phyloP scores from a whole-genome alignment of 1,140 invertebrate genomes.

The Pteromalus puparum region DNA sequence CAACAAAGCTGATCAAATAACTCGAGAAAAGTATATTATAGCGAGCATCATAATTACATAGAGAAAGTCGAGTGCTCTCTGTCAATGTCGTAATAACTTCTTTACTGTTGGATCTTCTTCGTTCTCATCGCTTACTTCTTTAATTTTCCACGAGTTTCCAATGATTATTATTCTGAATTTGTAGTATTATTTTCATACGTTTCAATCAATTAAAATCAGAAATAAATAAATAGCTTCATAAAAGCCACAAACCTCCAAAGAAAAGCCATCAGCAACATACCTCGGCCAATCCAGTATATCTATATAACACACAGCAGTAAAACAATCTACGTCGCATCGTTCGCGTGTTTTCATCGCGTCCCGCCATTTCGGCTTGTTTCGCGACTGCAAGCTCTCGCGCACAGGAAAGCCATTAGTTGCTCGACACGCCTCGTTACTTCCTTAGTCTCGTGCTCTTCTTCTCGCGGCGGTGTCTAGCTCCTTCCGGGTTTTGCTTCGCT shows the following conservation, averaged over 20 bases:
- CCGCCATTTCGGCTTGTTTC: constrained; percentile 24
- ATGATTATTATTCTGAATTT: too few species aligned
- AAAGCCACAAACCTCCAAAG: not conserved
- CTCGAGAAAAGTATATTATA: not conserved
- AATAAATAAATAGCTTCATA: too few species aligned
- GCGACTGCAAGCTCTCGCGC: not conserved
- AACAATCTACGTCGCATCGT: not conserved
- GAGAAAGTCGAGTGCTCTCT: too few species aligned
- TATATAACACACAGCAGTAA: not conserved
- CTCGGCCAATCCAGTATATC: not conserved
- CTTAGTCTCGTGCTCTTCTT: constrained; percentile 1
- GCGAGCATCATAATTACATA: not conserved
- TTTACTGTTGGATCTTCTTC: not conserved
- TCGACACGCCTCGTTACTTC: constrained; percentile 43
- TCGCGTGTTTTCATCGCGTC: not conserved
- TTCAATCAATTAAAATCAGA: too few species aligned
- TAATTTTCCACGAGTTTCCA: too few species aligned
- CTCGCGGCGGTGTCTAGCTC: not conserved
- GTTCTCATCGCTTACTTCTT: not conserved
- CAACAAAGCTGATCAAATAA: not conserved
- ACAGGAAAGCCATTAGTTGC: constrained; percentile 43
- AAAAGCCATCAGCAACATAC: not conserved
- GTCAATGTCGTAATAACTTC: too few species aligned
- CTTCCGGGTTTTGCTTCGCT: constrained; percentile 2
- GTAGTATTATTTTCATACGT: too few species aligned